Percentiles rank a stretch among this genome's conserved stretches.
Evolutionary conservation across 2,113 vertebrate species (phyloP).

Genomic region (Penelope pileata): DNA sequence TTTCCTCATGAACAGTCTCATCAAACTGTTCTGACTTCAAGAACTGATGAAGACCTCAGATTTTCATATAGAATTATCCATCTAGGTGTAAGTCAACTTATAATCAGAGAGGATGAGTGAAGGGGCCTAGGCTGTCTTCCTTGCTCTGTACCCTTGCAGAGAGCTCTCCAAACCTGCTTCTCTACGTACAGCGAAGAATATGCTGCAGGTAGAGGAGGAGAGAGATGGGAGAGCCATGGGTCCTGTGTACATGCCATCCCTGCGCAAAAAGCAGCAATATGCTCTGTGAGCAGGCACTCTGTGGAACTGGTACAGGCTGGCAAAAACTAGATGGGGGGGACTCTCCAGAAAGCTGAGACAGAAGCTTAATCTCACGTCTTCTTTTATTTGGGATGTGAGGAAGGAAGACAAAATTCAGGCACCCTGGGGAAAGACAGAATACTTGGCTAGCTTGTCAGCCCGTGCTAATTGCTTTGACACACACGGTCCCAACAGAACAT

Average conservation of each 20-base stretch:
- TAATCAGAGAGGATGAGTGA: not conserved
- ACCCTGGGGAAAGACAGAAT: not conserved
- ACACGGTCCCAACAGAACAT: not conserved
- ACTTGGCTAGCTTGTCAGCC: not conserved
- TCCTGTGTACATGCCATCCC: not conserved
- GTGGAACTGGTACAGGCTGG: accelerated
- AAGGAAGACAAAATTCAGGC: not conserved
- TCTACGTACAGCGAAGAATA: not conserved
- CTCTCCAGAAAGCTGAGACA: not conserved
- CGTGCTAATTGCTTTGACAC: not conserved
- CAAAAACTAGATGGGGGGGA: not conserved
- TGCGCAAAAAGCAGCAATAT: accelerated
- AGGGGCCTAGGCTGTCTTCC: not conserved
- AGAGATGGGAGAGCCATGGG: not conserved
- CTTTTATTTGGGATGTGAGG: not conserved
- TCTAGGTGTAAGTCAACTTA: not conserved
- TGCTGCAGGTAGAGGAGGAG: not conserved
- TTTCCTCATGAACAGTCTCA: not conserved
- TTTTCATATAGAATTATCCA: not conserved
- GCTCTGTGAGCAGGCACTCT: accelerated
- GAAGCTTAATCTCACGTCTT: not conserved
- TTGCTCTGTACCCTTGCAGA: not conserved
- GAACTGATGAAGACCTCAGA: not conserved
- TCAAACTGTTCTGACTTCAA: not conserved
- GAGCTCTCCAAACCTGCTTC: not conserved